Base-by-base conservation (phyloP, 2,797 vertebrate genomes). In the Emydoidea blandingii region DNA sequence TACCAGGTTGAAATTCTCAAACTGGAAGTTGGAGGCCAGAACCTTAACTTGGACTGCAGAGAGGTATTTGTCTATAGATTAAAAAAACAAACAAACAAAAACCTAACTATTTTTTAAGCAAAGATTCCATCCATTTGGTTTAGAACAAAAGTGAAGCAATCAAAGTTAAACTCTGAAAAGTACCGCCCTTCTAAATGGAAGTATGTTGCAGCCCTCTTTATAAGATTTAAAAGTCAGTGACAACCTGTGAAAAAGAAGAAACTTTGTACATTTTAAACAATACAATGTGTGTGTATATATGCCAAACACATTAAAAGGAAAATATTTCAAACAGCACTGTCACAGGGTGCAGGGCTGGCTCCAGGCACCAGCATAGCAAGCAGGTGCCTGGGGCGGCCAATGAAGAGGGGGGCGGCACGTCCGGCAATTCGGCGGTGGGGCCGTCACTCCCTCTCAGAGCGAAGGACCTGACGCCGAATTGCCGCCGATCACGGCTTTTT, bases 1-100 rank as follows among this genome's bases (percentile, higher is more conserved):
- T 99, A 99, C 96, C 99, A 99, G 93, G 99, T 99, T 81, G 99
- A 99, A 97, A 98, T 99, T 81, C 98, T 99, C 94, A 99, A 99
- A 86, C 97, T 99, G 97, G 99, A 99, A 96, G 99, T 99, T 0
- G 99, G 99, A 47, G 98, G 99, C 59, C 98, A 99, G 94, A 99
- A 98, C 94, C 98, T 99, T 1, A 98, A 99, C 53, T 94, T 99
- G 98, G 99, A 99, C 97, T 99, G 99, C 97, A 99, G 96, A 97
- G 99, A 99, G 99, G 99, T 99, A 98, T 65, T 59, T 90, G 49
- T 47, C 19, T 81, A 8, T 21, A 41, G 19, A 11, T 29, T 11
- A 80, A 91, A 94, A 54, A 92, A 8, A 1, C 65, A 78, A 1
- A 9, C 59, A 29, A n/a, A 65, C 34, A 65, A 34, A 62, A 37